Evolutionary conservation across 1,140 invertebrate species (phyloP).

Genomic region (Brachionus manjavacas): DNA sequence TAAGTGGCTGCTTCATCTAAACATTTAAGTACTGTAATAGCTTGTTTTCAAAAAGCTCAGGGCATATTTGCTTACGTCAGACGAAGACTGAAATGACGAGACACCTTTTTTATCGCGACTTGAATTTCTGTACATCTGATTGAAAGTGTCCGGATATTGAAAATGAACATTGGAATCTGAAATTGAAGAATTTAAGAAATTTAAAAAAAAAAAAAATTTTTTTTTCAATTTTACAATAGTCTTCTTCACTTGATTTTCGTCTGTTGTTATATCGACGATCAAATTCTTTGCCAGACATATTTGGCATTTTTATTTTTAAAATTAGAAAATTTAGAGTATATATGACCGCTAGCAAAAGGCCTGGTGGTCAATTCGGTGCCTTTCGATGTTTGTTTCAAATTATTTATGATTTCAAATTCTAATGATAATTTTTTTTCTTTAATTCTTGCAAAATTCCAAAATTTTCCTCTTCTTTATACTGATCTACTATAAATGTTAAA

Average conservation of each 20-base stretch:
- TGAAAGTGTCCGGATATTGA: background rate
- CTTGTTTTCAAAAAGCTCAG: background rate
- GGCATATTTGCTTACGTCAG: background rate
- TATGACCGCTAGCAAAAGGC: background rate
- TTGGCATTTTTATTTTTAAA: conserved; percentile 24
- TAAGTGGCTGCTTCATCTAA: conserved; percentile 51
- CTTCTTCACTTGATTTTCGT: conserved; percentile 39
- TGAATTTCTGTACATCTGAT: conserved; percentile 20
- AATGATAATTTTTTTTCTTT: background rate
- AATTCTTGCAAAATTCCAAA: background rate
- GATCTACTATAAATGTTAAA: background rate
- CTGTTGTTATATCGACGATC: conserved; percentile 28
- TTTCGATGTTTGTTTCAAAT: background rate
- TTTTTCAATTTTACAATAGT: background rate
- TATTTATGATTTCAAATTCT: background rate
- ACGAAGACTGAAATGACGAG: background rate
- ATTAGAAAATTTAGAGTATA: background rate
- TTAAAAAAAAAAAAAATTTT: background rate
- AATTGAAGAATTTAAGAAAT: background rate
- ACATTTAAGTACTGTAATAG: background rate
- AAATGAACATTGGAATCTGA: background rate
- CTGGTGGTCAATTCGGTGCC: background rate
- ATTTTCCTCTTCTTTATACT: background rate
- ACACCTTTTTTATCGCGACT: conserved; percentile 7
- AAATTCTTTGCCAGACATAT: conserved; percentile 24